phyloP scores from a whole-genome alignment of 2,797 vertebrate genomes.

The Urosaurus nigricauda region DNA sequence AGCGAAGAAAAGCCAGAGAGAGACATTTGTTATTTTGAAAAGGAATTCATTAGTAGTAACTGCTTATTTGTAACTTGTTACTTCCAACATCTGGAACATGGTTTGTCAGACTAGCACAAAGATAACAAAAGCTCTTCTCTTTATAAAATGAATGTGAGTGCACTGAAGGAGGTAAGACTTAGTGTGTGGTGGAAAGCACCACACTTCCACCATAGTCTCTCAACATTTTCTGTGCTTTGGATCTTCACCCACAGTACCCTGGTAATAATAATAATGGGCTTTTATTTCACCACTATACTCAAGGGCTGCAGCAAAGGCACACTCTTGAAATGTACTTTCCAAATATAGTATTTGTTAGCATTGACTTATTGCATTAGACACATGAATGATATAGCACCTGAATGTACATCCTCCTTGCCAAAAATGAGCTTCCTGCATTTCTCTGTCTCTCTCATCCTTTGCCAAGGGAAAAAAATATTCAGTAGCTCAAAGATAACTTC shows the following conservation, averaged over 20 bases:
- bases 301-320: too few species aligned
- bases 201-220: neutral
- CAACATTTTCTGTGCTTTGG: neutral
- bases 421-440: slow-evolving; percentile 59
- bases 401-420: slow-evolving; percentile 64
- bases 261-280: neutral
- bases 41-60: neutral
- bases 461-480: slow-evolving; percentile 60
- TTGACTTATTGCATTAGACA: neutral
- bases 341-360: slow-evolving; percentile 39
- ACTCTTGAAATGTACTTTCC: neutral
- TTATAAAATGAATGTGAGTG: neutral
- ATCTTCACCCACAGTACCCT: neutral
- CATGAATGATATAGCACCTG: slow-evolving; percentile 65
- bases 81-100: neutral
- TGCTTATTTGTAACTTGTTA: neutral
- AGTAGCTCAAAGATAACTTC: slow-evolving; percentile 56
- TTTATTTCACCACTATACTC: too few species aligned
- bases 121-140: neutral
- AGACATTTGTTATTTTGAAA: neutral
- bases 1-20: too few species aligned
- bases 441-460: slow-evolving; percentile 61
- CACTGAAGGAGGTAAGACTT: neutral
- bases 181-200: neutral
- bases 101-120: neutral